A percentile compares a stretch with the other conserved stretches of the same genome.
Conservation (phyloP, 1,140 invertebrate genomes). For the Vanessa tameamea region DNA sequence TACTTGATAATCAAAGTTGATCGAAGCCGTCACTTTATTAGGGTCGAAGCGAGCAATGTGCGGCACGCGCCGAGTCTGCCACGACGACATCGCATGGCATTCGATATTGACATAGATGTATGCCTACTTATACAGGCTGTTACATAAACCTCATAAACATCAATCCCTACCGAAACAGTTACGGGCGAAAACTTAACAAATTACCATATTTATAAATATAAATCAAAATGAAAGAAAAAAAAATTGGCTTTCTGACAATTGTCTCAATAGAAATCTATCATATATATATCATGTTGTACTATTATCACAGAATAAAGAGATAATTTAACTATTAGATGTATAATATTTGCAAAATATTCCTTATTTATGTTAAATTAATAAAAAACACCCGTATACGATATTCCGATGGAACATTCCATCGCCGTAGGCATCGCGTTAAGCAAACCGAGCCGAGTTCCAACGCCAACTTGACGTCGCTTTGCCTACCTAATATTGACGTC, state of each 20-base stretch:
- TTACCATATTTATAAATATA: too few species aligned
- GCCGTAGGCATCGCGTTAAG: slow-evolving; percentile 41
- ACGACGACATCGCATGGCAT: slow-evolving; percentile 44
- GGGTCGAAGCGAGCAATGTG: slow-evolving; percentile 39
- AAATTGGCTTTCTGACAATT: too few species aligned
- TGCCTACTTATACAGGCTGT: slow-evolving; percentile 41
- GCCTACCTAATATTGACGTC: slow-evolving; percentile 37
- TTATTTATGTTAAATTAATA: not conserved
- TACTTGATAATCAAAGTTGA: slow-evolving; percentile 41
- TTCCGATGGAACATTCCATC: slow-evolving; percentile 36
- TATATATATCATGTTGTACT: too few species aligned
- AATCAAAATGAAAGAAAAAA: too few species aligned
- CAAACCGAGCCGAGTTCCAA: slow-evolving; percentile 43
- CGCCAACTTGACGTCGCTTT: slow-evolving; percentile 40
- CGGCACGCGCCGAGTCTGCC: slow-evolving; percentile 43
- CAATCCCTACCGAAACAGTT: not conserved
- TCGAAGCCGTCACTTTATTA: slow-evolving; percentile 43
- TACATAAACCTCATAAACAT: slow-evolving; percentile 8
- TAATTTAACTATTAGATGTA: too few species aligned
- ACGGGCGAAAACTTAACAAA: too few species aligned
- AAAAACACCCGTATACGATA: slow-evolving; percentile 40
- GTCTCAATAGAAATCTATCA: too few species aligned
- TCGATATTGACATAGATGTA: slow-evolving; percentile 52
- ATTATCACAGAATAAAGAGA: too few species aligned
- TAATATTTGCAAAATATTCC: too few species aligned